Base-by-base conservation (phyloP, 2,888 invertebrate species). In the Callimorpha dominula region DNA sequence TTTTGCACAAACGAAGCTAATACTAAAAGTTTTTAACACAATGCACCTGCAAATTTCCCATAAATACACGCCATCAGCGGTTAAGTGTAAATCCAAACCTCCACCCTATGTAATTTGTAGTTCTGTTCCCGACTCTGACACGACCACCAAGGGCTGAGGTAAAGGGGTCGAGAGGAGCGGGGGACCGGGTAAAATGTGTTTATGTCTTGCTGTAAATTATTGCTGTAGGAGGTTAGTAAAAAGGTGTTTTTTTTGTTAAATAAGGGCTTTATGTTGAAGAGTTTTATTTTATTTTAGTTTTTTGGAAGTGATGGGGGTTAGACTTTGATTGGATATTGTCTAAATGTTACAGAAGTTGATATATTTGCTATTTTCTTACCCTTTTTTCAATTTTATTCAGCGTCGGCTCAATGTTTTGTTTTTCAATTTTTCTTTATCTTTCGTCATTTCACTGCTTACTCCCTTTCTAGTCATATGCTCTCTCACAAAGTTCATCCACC, bases 141-240 rank as follows among this genome's bases (percentile, higher is more conserved):
- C 46, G 46, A 49, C 7, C n/a, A n/a, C 15, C 8, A 46, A 43
- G 65, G 60, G 9, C 31, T 31, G 15, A 50, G 62, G 49, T 9
- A 20, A 4, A 20, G 11, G 52, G 42, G 40, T 11, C 12, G n/a
- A 7, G 52, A 1, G 42, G 11, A 60, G 62, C 9, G 65, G 65
- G 71, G 40, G 46, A 15, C 43, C 31, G 50, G 50, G 64, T 80
- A 66, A 84, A 84, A 78, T 84, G 84, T 82, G 80, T 80, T 82
- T 76, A 79, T 81, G 78, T 79, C 78, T 80, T 70, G 66, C 63
- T 46, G 73, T 81, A 78, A 82, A 78, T 74, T 80, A 84, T 76
- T 73, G 73, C 78, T 71, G 66, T 62, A 65, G 11, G 64, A 70
- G 54, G 66, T 73, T 71, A 40, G 69, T 67, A 79, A 82, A 84